A percentile compares a stretch with the other conserved stretches of the same genome.
Evolutionary conservation across 2,888 invertebrate species (phyloP).

Genomic region (Fissipunctia ypsillon): DNA sequence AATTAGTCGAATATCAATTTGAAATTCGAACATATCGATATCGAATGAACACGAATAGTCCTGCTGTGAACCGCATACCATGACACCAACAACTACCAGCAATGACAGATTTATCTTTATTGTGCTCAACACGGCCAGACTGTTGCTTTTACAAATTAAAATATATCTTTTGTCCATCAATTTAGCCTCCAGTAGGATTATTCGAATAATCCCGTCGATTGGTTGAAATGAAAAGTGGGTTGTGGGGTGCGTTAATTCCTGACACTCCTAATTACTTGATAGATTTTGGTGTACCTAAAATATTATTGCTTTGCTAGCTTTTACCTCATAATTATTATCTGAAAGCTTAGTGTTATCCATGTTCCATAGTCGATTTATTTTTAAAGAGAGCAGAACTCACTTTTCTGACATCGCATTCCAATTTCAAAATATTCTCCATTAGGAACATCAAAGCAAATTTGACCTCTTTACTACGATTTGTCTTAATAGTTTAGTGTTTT

Average conservation of each 20-base stretch:
- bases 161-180: neutral
- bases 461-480: conserved; percentile 32
- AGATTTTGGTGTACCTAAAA: neutral
- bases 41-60: conserved; percentile 6
- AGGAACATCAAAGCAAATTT: conserved; percentile 44
- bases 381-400: neutral
- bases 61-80: neutral
- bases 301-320: neutral
- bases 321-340: neutral
- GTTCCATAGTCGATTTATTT: neutral
- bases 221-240: neutral
- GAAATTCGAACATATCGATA: conserved; percentile 13
- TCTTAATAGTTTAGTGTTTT: conserved; percentile 34
- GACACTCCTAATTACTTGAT: neutral
- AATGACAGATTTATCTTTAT: conserved; percentile 25
- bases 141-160: conserved; percentile 6
- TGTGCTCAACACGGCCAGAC: neutral
- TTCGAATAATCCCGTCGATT: neutral
- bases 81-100: neutral
- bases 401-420: conserved; percentile 34
- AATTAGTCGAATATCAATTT: neutral
- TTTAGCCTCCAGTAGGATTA: neutral
- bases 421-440: conserved; percentile 44
- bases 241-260: no score
- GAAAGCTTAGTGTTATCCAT: neutral